Percentiles rank a stretch among this genome's conserved stretches.
Conservation (phyloP, 1,140 invertebrate genomes). For the Phortica variegata region DNA sequence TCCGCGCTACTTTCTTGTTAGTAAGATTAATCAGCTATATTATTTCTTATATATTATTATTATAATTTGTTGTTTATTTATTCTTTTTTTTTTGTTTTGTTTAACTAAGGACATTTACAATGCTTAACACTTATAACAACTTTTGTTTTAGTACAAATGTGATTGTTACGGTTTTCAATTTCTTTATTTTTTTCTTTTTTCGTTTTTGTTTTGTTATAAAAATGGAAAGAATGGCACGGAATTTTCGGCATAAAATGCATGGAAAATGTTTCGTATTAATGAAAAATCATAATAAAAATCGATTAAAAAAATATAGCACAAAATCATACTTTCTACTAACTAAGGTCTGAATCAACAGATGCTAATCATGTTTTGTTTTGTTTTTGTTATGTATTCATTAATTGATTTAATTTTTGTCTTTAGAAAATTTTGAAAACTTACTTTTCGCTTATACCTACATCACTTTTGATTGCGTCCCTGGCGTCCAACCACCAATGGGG, state of each 20-base stretch:
- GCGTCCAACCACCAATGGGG: no score
- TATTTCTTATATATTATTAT: slow-evolving; percentile 7
- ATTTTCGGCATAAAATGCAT: slow-evolving; percentile 32
- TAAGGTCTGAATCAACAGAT: no score
- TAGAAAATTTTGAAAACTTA: slow-evolving; percentile 13
- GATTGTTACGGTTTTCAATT: slow-evolving; percentile 44
- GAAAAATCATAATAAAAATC: not conserved
- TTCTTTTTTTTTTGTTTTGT: slow-evolving; percentile 7
- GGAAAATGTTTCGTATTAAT: no score
- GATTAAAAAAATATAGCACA: no score
- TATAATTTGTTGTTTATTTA: not conserved
- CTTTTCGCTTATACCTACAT: slow-evolving; percentile 53
- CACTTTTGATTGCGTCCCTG: slow-evolving; percentile 42
- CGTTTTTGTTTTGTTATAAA: slow-evolving; percentile 27
- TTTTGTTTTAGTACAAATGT: slow-evolving; percentile 39
- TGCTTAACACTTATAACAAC: slow-evolving; percentile 17
- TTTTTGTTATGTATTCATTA: not conserved
- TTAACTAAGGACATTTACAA: slow-evolving; percentile 39
- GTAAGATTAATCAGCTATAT: no score
- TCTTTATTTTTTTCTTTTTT: slow-evolving; percentile 12
- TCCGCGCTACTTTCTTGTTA: no score
- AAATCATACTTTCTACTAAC: no score
- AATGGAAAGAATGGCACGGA: slow-evolving; percentile 43
- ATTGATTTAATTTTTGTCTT: no score
- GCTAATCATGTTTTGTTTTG: not conserved